Evolutionary conservation across 2,113 vertebrate genomes (phyloP), one percentile per base, ranked within the genome.

Genomic region (Copsychus sechellarum): DNA sequence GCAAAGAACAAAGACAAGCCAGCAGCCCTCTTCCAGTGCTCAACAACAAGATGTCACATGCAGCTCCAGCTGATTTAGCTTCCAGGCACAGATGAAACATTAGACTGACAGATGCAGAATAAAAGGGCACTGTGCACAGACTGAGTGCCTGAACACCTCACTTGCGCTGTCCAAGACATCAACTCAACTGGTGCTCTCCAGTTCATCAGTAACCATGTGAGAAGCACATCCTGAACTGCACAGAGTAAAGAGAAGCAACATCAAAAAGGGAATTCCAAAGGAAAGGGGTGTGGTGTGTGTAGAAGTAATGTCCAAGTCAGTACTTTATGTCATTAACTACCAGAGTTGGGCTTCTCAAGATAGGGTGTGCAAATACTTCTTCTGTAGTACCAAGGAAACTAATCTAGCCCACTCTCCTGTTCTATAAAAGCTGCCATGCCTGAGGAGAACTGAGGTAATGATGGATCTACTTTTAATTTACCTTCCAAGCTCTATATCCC

Each of bases 81-180:
- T 54, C 36, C 42, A 71, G 56, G 16, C 34, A 73, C 56, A 86
- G 51, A 70, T 6, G 38, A 78, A n/a, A 67, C 38, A 24, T 43
- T 26, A n/a, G 22, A 42, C 9, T 60, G 66, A 77, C 22, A 80
- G 54, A 53, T 14, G 11, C 8, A 86, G 66, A 86, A 85, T 26
- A 22, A 85, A 85, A 65, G 21, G 40, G 28, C 28, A 31, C 19
- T 0, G 0, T n/a, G 18, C 36, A 62, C 26, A 70, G 51, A 40
- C 18, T 2, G 1, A 81, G 40, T 0, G 0, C 28, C 51, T 11
- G 9, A 78, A 77, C 1, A 3, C 14, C 58, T 36, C 13, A 0
- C 20, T 80, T 33, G n/a, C 36, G 38, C 61, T 45, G 9, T 28
- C 31, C 19, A 31, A 22, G 54, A 92, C 4, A 22, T 19, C 58